Evolutionary conservation across 2,888 invertebrate genomes (phyloP), one percentile per base, ranked within the genome.

Genomic region (Drosophila rubida): DNA sequence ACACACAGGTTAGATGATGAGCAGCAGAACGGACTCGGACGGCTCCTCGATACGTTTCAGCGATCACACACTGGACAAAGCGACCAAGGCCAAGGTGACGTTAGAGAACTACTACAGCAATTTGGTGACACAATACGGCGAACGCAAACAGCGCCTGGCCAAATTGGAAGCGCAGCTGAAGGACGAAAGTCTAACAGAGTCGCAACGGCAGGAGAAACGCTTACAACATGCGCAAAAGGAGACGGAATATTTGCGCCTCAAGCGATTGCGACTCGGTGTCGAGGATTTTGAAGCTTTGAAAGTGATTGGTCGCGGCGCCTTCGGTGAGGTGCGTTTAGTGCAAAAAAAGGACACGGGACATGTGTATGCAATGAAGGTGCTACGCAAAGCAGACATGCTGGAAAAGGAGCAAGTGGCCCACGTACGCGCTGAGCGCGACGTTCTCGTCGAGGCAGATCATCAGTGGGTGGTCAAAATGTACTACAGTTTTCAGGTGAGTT

Each of bases 391-490:
- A 4, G 99, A 99, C 91, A 99, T 99, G 99, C 93, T 99, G 60
- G 99, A 99, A 92, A 99, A 99, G 91, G 99, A 99, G 93, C 99
- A 99, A 94, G 95, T 95, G 77, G 99, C 99, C 7, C 99, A 99
- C 92, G 99, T 99, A 13, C 94, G 99, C 74, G 99, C 99, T 1
- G 99, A 99, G 92, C 94, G 99, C 69, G 99, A 99, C 92, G 97
- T 99, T 70, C 94, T 99, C 54, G 99, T 99, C 16, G 99, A 99
- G 92, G 99, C 99, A 0, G 99, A 99, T 92, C 99, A 99, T 92
- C 98, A 99, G 90, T 99, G 99, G 99, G 99, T 99, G 75, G 99
- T 99, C 69, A 99, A 99, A 93, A 99, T 99, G 99, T 99, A 98
- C 93, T 99, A 99, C 94, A 98, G 98, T 92, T 99, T 99, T 94